Base-by-base conservation (phyloP, 2,888 invertebrate genomes). In the Meliscaeva auricollis region DNA sequence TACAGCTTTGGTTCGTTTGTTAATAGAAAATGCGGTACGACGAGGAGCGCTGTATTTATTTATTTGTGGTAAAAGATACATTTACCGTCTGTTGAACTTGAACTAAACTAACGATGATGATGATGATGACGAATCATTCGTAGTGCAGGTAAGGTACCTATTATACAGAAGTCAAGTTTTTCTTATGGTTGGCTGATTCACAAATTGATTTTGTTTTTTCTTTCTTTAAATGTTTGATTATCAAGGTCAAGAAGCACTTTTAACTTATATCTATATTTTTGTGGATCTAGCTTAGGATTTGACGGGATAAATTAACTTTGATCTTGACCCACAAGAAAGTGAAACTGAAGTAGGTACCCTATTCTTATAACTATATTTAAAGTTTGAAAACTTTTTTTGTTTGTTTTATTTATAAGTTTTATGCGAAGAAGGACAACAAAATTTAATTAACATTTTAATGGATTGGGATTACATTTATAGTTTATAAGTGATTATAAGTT, bases 41-140 rank as follows among this genome's bases (percentile, higher is more conserved):
- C 13, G 38, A 22, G 26, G 22, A 26, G 26, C 13, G 35, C 7
- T 52, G 50, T 50, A 13, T 38, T 38, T 38, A 13, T 38, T 38
- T 38, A 13, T 15, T 54, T 22, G 30, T 56, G 70, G 56, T 58
- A 72, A 72, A 46, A 46, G 58, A 58, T 58, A 46, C 72, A 72
- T 72, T 32, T 70, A 64, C 72, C 76, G 82, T 77, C 82, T 82
- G 60, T 77, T 82, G 82, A 82, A 82, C 82, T 82, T 82, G 82
- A 82, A 70, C 32, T 52, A 44, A 13, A 38, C 9, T 13, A 7
- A 54, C 72, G 72, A 82, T 58, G 70, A 81, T 41, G 50, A 22
- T 22, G 50, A n/a, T 41, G 60, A 62, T 62, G 60, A 72, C n/a
- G 52, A 46, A 44, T 72, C 77, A 77, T 77, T 76, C 60, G n/a